Percentiles rank a stretch among this genome's conserved stretches.
Evolutionary conservation across 2,113 vertebrate genomes (phyloP).

Genomic region (Oreotrochilus melanogaster): DNA sequence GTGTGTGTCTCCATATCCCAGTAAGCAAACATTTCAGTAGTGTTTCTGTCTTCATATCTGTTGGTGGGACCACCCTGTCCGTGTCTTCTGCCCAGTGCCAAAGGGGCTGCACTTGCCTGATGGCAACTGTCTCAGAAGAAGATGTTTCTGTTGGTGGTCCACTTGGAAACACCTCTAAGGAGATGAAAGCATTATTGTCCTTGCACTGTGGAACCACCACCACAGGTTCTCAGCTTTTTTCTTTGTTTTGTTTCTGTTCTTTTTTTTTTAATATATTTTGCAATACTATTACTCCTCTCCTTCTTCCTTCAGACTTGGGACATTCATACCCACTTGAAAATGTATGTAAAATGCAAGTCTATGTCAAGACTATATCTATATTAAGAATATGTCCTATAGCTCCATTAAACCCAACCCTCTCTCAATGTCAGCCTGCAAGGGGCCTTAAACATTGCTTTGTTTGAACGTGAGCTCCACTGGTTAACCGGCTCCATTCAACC

Average conservation of each 20-base stretch:
- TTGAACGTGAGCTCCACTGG: neutral
- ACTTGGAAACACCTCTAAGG: neutral
- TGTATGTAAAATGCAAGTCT: neutral
- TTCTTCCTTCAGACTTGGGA: neutral
- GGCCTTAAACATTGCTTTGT: neutral
- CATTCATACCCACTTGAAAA: neutral
- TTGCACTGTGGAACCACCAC: neutral
- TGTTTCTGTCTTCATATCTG: neutral
- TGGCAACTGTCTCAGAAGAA: neutral
- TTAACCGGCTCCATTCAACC: neutral
- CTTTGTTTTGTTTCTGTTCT: neutral
- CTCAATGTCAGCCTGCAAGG: neutral
- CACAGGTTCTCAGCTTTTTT: neutral
- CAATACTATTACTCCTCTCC: neutral
- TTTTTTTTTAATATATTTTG: neutral
- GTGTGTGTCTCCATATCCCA: rapidly evolving
- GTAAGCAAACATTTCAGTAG: neutral
- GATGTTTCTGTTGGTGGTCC: neutral
- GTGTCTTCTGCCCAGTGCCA: rapidly evolving
- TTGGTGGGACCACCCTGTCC: neutral
- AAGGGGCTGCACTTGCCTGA: rapidly evolving
- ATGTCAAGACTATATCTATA: no score
- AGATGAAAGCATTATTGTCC: neutral
- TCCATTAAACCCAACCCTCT: neutral
- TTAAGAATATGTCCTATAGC: neutral